These are phyloP conservation scores for Labeo rohita DNA, from an alignment of 2,113 vertebrate genomes.

Conservation along the genomic window DNA sequence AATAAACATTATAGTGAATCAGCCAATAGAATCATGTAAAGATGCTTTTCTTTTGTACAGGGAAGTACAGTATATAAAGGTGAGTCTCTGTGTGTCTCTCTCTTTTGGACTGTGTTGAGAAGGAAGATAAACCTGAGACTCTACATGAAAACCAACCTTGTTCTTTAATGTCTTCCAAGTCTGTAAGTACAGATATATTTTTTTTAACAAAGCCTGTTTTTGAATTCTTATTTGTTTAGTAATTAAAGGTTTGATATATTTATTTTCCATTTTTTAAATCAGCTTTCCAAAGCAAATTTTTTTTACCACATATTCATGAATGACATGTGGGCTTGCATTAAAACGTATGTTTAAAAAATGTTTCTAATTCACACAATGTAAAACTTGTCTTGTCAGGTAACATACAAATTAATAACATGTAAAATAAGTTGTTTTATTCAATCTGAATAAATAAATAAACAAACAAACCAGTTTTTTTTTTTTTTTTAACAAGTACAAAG, in stretches of 20 bases:
- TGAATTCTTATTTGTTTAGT: no score
- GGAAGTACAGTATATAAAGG: neutral
- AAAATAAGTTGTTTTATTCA: neutral
- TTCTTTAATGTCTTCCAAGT: neutral
- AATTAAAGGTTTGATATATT: neutral
- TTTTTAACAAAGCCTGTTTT: neutral
- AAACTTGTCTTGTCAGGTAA: neutral
- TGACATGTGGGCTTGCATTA: neutral
- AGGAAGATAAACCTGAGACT: neutral
- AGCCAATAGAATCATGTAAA: conserved; percentile 2
- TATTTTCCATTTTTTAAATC: neutral
- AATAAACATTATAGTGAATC: neutral
- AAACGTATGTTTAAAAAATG: neutral
- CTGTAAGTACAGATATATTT: neutral
- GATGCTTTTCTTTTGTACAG: neutral
- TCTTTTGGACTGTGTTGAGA: neutral
- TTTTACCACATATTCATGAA: neutral
- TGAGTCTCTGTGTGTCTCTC: neutral
- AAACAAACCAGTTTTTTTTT: no score
- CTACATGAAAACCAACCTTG: neutral
- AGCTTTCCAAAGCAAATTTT: neutral
- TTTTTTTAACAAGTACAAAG: no score
- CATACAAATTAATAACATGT: neutral
- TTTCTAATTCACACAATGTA: neutral
- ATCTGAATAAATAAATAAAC: no score